These are phyloP conservation scores for Periophthalmodon schlosseri DNA, from an alignment of 2,113 vertebrate species.

Conservation along the genomic window DNA sequence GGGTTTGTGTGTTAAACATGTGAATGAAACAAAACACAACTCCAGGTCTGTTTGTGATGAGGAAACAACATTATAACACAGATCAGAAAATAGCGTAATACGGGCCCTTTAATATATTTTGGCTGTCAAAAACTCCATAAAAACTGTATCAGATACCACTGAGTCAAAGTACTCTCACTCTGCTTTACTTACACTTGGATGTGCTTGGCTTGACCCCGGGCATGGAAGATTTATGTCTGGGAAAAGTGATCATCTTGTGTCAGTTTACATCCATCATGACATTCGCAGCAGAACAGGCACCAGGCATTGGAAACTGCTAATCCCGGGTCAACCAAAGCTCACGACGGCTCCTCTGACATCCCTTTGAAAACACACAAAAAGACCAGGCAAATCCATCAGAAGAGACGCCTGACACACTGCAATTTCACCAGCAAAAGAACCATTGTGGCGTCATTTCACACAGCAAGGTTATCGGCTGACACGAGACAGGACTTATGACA, in stretches of 20 bases:
- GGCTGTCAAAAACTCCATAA: background rate
- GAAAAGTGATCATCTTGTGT: slow-evolving; percentile 47
- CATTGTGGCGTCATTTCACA: slow-evolving; percentile 54
- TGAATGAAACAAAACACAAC: no score
- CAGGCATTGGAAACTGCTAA: slow-evolving; percentile 48
- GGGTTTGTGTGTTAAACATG: no score
- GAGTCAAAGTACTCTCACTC: background rate
- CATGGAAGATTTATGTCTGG: slow-evolving; percentile 31
- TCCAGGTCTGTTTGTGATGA: no score
- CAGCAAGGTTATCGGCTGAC: slow-evolving; percentile 59
- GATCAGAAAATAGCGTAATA: no score
- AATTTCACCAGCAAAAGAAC: slow-evolving; percentile 45
- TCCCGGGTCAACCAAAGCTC: slow-evolving; percentile 55
- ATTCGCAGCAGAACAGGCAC: slow-evolving; percentile 28
- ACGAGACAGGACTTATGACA: slow-evolving; percentile 36
- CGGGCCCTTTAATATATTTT: background rate
- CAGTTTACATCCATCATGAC: slow-evolving; percentile 44
- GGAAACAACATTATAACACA: no score
- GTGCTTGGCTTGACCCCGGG: slow-evolving; percentile 34
- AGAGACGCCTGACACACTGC: slow-evolving; percentile 44
- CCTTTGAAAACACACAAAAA: slow-evolving; percentile 55
- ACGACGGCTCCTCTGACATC: slow-evolving; percentile 29
- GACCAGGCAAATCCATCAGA: slow-evolving; percentile 46
- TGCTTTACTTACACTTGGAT: slow-evolving; percentile 44
- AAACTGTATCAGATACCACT: background rate